Percentiles rank a stretch among this genome's conserved stretches.
Evolutionary conservation across 2,113 vertebrate genomes (phyloP).

Genomic region (Urocynchramus pylzowi): DNA sequence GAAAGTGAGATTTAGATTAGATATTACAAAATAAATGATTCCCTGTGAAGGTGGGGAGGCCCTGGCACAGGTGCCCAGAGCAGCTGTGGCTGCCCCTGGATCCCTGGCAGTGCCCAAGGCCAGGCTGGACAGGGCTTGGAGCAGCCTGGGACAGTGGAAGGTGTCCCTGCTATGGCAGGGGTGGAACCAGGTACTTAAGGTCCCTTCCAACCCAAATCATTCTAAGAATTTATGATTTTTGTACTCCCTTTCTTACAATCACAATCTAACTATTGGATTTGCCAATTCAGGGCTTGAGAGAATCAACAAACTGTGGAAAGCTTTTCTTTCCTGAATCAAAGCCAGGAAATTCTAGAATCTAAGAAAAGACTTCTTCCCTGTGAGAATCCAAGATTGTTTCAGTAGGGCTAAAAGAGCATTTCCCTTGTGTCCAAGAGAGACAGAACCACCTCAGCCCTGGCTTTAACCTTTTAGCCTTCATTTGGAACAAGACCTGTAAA

Average conservation of each 20-base stretch:
- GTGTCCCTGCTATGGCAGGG: not conserved
- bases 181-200: not conserved
- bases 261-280: not conserved
- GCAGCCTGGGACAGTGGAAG: rapidly evolving
- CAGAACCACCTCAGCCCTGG: not conserved
- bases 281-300: not conserved
- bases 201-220: not conserved
- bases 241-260: not conserved
- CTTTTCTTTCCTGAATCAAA: not conserved
- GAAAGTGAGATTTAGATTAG: not conserved
- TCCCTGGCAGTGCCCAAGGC: not conserved
- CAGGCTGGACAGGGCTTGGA: rapidly evolving
- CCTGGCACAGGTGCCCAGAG: not conserved
- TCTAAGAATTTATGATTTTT: not conserved
- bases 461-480: not conserved
- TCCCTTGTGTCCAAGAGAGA: not conserved
- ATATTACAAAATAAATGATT: not conserved
- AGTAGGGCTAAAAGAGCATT: not conserved
- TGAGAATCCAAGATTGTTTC: not conserved
- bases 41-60: rapidly evolving
- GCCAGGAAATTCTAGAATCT: not conserved
- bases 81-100: not conserved
- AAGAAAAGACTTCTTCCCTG: not conserved
- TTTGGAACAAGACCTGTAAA: slow-evolving; percentile 27
- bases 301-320: not conserved